These are phyloP conservation scores for Caenorhabditis sp. DNA, from an alignment of 2,888 invertebrate genomes.

Conservation along the genomic window DNA sequence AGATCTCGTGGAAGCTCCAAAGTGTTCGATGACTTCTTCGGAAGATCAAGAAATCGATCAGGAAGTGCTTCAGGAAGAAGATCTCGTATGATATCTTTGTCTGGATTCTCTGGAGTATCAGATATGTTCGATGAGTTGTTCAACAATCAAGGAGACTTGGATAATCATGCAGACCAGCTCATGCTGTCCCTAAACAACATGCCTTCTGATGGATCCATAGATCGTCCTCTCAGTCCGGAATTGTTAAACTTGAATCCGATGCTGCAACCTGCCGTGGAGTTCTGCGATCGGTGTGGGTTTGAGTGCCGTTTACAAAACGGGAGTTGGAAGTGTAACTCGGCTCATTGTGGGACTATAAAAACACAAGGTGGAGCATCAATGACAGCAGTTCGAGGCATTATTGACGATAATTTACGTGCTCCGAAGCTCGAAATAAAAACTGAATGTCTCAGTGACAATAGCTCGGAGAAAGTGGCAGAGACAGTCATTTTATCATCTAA, in stretches of 20 bases:
- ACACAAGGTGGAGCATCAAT: constrained; percentile 19
- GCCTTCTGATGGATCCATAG: constrained; percentile 73
- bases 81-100: constrained; percentile 63
- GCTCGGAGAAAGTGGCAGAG: constrained; percentile 8
- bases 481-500: constrained; percentile 16
- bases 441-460: constrained; percentile 38
- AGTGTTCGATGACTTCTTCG: constrained; percentile 67
- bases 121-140: constrained; percentile 73
- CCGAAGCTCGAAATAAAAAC: constrained; percentile 46
- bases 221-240: constrained; percentile 68
- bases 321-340: constrained; percentile 54
- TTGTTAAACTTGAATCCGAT: constrained; percentile 61
- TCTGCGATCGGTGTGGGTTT: constrained; percentile 75
- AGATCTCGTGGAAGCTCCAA: constrained; percentile 68
- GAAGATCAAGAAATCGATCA: constrained; percentile 55
- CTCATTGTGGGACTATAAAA: constrained; percentile 38
- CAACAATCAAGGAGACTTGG: constrained; percentile 45
- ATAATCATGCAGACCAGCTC: constrained; percentile 68
- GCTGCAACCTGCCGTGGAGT: constrained; percentile 68
- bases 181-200: constrained; percentile 70
- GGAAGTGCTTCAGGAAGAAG: constrained; percentile 65
- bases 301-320: constrained; percentile 71
- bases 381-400: not conserved
- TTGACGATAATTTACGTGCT: not conserved
- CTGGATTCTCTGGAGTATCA: constrained; percentile 73